A percentile compares a stretch with the other conserved stretches of the same genome.
phyloP scores from a whole-genome alignment of 2,888 invertebrate species.

The Cerceris rybyensis region DNA sequence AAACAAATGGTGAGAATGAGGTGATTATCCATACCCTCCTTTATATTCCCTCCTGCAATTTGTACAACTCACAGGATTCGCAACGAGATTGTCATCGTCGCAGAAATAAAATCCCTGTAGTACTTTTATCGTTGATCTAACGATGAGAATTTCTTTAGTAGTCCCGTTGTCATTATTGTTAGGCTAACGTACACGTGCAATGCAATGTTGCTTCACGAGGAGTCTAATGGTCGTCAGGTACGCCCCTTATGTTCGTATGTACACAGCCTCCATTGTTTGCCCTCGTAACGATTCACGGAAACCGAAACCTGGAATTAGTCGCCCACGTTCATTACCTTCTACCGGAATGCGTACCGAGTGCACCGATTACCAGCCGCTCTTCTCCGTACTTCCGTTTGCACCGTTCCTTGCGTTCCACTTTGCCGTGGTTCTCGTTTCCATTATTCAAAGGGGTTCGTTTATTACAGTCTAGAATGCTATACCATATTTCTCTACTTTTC shows the following conservation, averaged over 20 bases:
- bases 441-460: neutral
- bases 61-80: too few species aligned
- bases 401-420: neutral
- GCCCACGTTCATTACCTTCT: constrained; percentile 57
- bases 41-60: too few species aligned
- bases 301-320: constrained; percentile 71
- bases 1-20: too few species aligned
- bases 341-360: constrained; percentile 38
- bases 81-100: too few species aligned
- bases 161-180: neutral
- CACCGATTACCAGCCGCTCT: constrained; percentile 18
- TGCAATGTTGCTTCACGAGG: constrained; percentile 33
- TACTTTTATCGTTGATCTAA: too few species aligned
- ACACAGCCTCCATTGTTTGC: constrained; percentile 66
- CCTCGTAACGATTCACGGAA: constrained; percentile 72
- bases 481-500: too few species aligned
- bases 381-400: constrained; percentile 13
- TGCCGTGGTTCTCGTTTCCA: neutral
- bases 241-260: constrained; percentile 60
- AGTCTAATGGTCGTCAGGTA: constrained; percentile 58
- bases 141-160: neutral
- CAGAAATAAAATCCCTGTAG: too few species aligned
- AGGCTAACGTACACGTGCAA: neutral
- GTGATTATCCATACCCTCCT: too few species aligned
- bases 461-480: too few species aligned